Percentiles rank a stretch among this genome's conserved stretches.
These are phyloP conservation scores for Urocitellus parryii DNA, from an alignment of 2,113 vertebrate species.

Conservation along the genomic window DNA sequence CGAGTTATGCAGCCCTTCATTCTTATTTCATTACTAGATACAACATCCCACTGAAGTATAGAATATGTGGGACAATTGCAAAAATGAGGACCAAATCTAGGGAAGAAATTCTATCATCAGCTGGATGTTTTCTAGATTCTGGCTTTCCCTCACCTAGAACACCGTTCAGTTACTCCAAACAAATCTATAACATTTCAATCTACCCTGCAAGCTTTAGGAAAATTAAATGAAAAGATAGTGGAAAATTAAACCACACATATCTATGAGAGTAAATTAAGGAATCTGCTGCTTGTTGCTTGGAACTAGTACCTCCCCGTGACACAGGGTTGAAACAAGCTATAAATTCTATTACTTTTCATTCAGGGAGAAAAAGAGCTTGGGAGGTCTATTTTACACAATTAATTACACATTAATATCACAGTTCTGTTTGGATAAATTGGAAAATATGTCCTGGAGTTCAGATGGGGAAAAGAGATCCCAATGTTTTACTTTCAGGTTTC, in stretches of 20 bases:
- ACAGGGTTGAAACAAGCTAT: constrained; percentile 43
- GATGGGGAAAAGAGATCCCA: constrained; percentile 46
- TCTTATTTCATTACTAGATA: background rate
- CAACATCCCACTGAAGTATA: background rate
- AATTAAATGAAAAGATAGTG: constrained; percentile 56
- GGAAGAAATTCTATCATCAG: background rate
- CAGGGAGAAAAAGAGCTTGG: constrained; percentile 9
- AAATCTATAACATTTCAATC: constrained; percentile 27
- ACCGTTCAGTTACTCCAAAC: constrained; percentile 7
- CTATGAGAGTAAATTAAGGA: constrained; percentile 17
- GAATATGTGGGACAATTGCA: background rate
- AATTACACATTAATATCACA: constrained; percentile 65
- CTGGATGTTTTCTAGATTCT: background rate
- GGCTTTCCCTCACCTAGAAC: background rate
- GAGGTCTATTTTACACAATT: constrained; percentile 54
- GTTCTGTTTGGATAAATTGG: constrained; percentile 51
- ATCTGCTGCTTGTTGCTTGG: constrained; percentile 16
- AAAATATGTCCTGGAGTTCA: constrained; percentile 41
- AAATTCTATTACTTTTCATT: constrained; percentile 57
- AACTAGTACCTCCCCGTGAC: constrained; percentile 5
- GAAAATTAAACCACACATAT: constrained; percentile 29
- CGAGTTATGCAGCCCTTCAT: background rate
- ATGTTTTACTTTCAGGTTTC: constrained; percentile 58
- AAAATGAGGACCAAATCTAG: background rate
- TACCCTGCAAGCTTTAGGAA: constrained; percentile 39